Evolutionary conservation across 2,888 invertebrate species (phyloP), one percentile per base, ranked within the genome.

Genomic region (Furcula furcula): DNA sequence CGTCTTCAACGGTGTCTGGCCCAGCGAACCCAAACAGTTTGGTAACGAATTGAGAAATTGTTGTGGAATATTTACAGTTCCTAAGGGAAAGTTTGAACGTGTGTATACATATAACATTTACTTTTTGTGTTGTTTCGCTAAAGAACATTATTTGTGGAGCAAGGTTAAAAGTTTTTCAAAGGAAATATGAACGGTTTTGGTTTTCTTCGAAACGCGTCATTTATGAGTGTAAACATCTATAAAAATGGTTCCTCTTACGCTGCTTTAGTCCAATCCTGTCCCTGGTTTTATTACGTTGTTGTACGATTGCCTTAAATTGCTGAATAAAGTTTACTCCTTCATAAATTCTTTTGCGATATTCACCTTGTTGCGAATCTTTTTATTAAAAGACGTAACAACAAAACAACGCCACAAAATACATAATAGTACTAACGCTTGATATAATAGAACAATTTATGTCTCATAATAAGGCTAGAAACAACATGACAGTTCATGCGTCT

Each of bases 1-100:
- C 74, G 58, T 76, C 74, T 75, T 74, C 62, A 55, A 62, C 73
- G 61, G 68, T 65, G 70, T 63, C 72, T 70, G 69, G 59, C 56
- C 30, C 52, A n/a, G n/a, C n/a, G 49, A 50, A 58, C 25, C 25
- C 14, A 25, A 25, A 26, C 26, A 70, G 68, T 71, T 68, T 68
- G 61, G 64, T 59, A 68, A 67, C 67, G 66, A 75, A 72, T 72
- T 74, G 66, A 67, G 70, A 75, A 70, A 69, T 65, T 58, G 53
- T 65, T 66, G 65, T 63, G 61, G 44, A 55, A 34, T 62, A 61
- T 70, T 68, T 71, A 69, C 64, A 31, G 36, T 56, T 55, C 41
- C 36, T 42, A 44, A 55, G 53, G 46, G 58, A 68, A 67, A 63
- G 58, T 56, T 53, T 34, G 36, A 53, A 38, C 36, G 48, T 39